Evolutionary conservation across 2,113 vertebrate genomes (phyloP).

Genomic region (Hippocampus abdominalis): DNA sequence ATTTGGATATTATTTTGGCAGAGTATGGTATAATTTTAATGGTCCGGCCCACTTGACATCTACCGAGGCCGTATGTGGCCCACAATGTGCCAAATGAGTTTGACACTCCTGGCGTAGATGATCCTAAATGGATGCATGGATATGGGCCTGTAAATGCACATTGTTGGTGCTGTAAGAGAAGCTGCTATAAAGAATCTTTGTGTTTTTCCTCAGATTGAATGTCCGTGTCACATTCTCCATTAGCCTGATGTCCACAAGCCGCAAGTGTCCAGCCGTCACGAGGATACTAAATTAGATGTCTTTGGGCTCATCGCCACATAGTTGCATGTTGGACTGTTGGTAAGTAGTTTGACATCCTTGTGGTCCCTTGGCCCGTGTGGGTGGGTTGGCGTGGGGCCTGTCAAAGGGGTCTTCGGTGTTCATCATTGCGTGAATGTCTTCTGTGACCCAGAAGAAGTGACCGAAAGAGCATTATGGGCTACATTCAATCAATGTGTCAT

Average conservation of each 20-base stretch:
- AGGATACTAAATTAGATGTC: neutral
- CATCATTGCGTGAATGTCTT: neutral
- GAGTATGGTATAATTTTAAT: no score
- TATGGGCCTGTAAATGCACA: neutral
- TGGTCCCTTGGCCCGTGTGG: neutral
- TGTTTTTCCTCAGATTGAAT: neutral
- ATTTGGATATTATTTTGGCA: no score
- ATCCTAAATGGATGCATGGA: neutral
- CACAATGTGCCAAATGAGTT: no score
- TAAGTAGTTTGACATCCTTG: neutral
- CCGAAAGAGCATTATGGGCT: neutral
- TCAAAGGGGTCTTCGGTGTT: neutral
- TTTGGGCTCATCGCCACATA: constrained; percentile 3
- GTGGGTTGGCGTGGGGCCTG: neutral
- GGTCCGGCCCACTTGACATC: no score
- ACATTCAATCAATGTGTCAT: neutral
- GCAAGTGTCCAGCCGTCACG: neutral
- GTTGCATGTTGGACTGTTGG: neutral
- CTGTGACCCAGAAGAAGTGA: neutral
- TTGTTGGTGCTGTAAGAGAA: neutral
- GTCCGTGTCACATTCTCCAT: constrained; percentile 1
- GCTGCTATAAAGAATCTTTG: constrained; percentile 1
- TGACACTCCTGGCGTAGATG: neutral
- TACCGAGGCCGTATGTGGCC: no score
- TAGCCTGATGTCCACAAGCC: neutral